Base-by-base conservation (phyloP, 2,888 invertebrate genomes). In the Lasioglossum vierecki region DNA sequence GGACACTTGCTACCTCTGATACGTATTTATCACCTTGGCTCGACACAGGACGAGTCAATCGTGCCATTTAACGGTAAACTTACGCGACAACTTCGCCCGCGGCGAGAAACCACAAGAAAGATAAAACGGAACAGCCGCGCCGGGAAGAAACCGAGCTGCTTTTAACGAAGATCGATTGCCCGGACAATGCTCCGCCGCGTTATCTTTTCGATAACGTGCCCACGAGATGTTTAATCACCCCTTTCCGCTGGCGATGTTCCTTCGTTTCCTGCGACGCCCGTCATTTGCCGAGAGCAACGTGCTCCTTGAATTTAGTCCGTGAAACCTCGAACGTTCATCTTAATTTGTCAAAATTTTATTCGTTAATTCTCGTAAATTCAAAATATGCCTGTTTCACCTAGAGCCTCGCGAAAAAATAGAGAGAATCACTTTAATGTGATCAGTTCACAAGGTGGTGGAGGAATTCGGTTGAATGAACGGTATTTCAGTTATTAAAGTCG, bases 21-120 rank as follows among this genome's bases (percentile, higher is more conserved):
- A 83, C 83, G 90, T 88, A 90, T 90, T 90, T 90, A 90, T 89
- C 88, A 82, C 82, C 68, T n/a, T 26, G 73, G 60, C 76, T 70
- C 71, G 84, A 80, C 78, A 44, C 41, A 60, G 76, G 82, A 89
- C 84, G 86, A 86, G 89, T 89, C 84, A 88, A 89, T 89, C 86
- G 80, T 76, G 49, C 53, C 63, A 84, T 82, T 85, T 83, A 71
- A 79, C 46, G 66, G n/a, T 63, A 44, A 39, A 77, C 77, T 68
- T 39, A n/a, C 77, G 41, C 77, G 82, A 78, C 82, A 81, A 79
- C 57, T 76, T 79, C 13, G 44, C 46, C n/a, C 49, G 49, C 1
- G 22, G 46, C 68, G 63, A 15, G 76, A n/a, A 53, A 26, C 39
- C 35, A 0, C 6, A 18, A 68, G 39, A 70, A 70, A 39, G 66